These are phyloP conservation scores for Hemichromis elongatus DNA, from an alignment of 2,113 vertebrate species.

Conservation along the genomic window DNA sequence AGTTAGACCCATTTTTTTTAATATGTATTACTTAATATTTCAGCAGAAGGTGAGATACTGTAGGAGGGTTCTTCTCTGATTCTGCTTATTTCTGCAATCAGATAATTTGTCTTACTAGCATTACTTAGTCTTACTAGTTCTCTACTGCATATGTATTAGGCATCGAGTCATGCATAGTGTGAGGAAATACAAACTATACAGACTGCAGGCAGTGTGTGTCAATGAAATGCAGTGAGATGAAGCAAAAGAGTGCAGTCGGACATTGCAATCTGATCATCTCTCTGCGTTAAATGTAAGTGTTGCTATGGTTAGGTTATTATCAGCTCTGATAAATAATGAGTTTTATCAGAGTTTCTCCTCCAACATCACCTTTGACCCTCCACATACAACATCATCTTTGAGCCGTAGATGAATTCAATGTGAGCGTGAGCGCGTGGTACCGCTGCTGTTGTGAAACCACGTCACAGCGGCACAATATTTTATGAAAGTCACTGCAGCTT, in stretches of 20 bases:
- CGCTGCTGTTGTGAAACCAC: not conserved
- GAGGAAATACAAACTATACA: not conserved
- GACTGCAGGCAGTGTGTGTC: not conserved
- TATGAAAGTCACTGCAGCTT: not conserved
- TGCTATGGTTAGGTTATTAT: conserved; percentile 11
- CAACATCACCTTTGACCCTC: conserved; percentile 40
- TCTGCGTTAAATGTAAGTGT: not conserved
- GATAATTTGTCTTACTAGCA: not conserved
- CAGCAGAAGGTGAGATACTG: not conserved
- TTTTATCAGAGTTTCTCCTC: not conserved
- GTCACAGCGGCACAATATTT: not conserved
- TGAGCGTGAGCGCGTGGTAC: not conserved
- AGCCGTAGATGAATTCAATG: not conserved
- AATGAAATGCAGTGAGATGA: not conserved
- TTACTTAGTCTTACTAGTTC: not conserved
- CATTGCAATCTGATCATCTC: not conserved
- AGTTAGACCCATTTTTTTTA: not conserved
- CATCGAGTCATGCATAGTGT: not conserved
- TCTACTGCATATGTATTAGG: not conserved
- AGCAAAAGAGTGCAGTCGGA: not conserved
- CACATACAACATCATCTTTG: conserved; percentile 33
- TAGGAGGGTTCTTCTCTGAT: not conserved
- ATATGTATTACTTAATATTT: not conserved
- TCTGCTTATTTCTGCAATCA: not conserved
- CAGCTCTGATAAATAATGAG: conserved; percentile 21